phyloP scores from a whole-genome alignment of 2,888 invertebrate species.

The Heliconius ethilla region DNA sequence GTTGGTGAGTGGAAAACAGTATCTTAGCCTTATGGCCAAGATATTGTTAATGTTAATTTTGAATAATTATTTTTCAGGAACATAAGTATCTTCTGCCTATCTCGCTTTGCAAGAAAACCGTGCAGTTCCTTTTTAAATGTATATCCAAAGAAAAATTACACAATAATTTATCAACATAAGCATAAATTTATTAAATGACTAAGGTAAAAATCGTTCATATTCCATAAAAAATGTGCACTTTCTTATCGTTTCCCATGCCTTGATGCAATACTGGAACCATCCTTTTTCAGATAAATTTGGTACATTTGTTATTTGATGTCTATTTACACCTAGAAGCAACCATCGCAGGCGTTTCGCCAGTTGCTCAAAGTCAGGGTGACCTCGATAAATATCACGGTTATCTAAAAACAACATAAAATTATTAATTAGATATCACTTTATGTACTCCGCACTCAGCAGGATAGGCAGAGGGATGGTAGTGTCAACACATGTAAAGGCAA shows the following conservation, averaged over 20 bases:
- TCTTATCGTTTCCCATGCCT: conserved; percentile 92
- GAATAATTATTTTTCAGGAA: too few species aligned
- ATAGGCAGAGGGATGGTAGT: too few species aligned
- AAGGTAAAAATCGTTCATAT: conserved; percentile 89
- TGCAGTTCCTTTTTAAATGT: neutral
- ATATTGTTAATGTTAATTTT: too few species aligned
- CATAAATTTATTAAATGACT: conserved; percentile 4
- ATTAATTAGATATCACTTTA: neutral
- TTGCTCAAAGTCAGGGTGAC: conserved; percentile 84
- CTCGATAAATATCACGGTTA: conserved; percentile 77
- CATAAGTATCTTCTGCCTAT: neutral
- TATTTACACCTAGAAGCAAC: conserved; percentile 86
- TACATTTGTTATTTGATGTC: conserved; percentile 87
- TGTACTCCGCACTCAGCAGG: neutral
- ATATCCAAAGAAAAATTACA: neutral
- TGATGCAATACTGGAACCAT: conserved; percentile 91
- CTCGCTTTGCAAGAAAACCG: neutral
- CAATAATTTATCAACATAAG: neutral
- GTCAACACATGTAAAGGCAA: too few species aligned
- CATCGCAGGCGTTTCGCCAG: conserved; percentile 85
- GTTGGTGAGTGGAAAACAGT: too few species aligned
- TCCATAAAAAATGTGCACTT: conserved; percentile 92
- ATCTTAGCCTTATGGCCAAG: too few species aligned
- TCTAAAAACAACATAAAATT: conserved; percentile 62
- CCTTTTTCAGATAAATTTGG: conserved; percentile 88